Base-by-base conservation (phyloP, 2,113 vertebrate species). In the Cairina moschata region DNA sequence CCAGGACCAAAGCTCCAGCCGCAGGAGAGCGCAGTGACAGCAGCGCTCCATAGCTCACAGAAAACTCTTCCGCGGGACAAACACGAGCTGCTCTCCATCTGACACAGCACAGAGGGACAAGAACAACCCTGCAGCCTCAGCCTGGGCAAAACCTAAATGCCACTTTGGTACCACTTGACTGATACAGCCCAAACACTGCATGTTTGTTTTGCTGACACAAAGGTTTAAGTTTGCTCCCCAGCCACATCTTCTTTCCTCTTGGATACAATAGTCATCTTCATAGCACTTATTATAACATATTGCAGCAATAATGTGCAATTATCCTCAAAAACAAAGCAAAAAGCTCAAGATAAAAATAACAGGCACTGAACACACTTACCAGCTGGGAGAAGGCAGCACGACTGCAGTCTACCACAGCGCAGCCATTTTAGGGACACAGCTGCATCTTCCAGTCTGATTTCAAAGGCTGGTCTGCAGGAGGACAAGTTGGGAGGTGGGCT, bases 311-410 rank as follows among this genome's bases (percentile, higher is more conserved):
- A 93, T 2, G 59, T 91, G 81, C 77, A 96, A 96, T 96, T 96
- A 94, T 95, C 91, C 88, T 96, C 95, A 95, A 92, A 95, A 96
- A 96, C 95, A 96, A 97, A 97, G 91, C 83, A 91, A 96, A 96
- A 94, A 95, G 88, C 96, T 92, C 83, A 82, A 96, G 95, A 95
- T 95, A 96, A 96, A 97, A 96, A 96, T 96, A 96, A 87, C 93
- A 96, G 54, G 74, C 95, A 82, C 71, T 66, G 50, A 93, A 71
- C 88, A 44, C 86, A 63, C 96, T 97, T 91, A 96, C 96, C 96
- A 97, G 88, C 93, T 96, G 93, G 95, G 89, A 71, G 42, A 91
- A 96, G 15, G 68, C 93, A 93, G 54, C 46, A 32, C 5, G 1
- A 77, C 77, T 94, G 40, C 86, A 92, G 83, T 67, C 83, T 55